Percentiles rank a stretch among this genome's conserved stretches.
Conservation (phyloP, 2,888 invertebrate genomes). For the Drosophila nigricruria region DNA sequence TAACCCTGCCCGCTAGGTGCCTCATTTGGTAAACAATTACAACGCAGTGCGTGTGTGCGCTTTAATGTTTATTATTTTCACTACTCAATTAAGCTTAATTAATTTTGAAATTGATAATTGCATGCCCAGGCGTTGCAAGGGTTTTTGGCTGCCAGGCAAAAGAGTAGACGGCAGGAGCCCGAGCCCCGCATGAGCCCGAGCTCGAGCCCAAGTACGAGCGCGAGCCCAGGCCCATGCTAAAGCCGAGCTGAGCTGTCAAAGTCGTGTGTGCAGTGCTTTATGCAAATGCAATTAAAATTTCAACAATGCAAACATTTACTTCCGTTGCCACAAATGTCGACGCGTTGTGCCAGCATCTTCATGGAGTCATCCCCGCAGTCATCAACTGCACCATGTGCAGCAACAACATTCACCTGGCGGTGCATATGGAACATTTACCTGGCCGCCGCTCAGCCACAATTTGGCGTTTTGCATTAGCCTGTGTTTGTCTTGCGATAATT, state of each 20-base stretch:
- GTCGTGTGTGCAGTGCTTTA: conserved; percentile 63
- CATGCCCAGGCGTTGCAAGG: conserved; percentile 41
- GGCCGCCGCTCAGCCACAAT: conserved; percentile 68
- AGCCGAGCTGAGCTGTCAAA: conserved; percentile 13
- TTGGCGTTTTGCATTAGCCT: conserved; percentile 76
- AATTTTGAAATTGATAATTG: conserved; percentile 82
- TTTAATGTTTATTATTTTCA: conserved; percentile 76
- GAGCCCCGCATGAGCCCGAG: neutral
- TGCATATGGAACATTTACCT: conserved; percentile 53
- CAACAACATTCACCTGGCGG: conserved; percentile 17
- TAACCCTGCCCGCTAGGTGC: conserved; percentile 20
- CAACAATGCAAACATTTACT: conserved; percentile 83
- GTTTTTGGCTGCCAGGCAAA: conserved; percentile 58
- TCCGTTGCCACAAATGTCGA: conserved; percentile 80
- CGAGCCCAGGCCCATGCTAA: neutral
- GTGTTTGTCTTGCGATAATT: conserved; percentile 75
- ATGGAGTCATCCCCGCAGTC: conserved; percentile 51
- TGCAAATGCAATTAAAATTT: conserved; percentile 83
- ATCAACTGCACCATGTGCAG: conserved; percentile 26
- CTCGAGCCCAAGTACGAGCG: neutral
- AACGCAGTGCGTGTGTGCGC: conserved; percentile 23
- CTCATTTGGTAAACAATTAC: conserved; percentile 44
- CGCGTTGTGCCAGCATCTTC: conserved; percentile 52
- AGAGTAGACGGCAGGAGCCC: conserved; percentile 41
- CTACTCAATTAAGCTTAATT: conserved; percentile 81